Base-by-base conservation (phyloP, 2,888 invertebrate species). In the Acleris cristana region DNA sequence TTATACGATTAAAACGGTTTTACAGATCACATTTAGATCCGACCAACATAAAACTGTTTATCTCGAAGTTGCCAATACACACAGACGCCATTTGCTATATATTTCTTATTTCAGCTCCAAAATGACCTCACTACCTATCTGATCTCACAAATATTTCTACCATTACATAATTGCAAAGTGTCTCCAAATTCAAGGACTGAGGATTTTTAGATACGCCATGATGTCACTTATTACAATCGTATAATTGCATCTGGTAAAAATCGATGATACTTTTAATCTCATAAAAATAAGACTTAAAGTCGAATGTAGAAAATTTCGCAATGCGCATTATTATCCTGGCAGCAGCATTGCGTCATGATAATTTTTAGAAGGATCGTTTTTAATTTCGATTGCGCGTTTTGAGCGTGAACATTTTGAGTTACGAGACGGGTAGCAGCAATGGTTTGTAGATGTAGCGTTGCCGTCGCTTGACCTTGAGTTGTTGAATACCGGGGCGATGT, bases 381-480 rank as follows among this genome's bases (percentile, higher is more conserved):
- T 66, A 62, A 57, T 45, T 52, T 64, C 60, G 52, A 69, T 52
- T 60, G 54, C 70, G 56, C 54, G 63, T 23, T 63, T 44, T 53
- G 40, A 58, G 45, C 52, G 48, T 30, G 45, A 21, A 69, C 59
- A 19, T 44, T 44, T 44, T 60, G 59, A 53, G 64, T 70, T 61
- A 69, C 49, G 45, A 63, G 61, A 54, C 56, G 61, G 56, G 48
- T 58, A 69, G 48, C 30, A 21, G 60, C 44, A 68, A 68, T 71
- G 69, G 63, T 68, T 62, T 19, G 61, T 67, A 53, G 66, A 69
- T 30, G 52, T 8, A 14, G 21, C 64, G 65, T 49, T 65, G 62
- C 55, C 55, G 54, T 21, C 65, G 55, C 40, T 23, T 53, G 66
- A 57, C 70, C 72, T 72, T 72, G 69, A 56, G 12, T n/a, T 21